Conservation (phyloP, 2,888 invertebrate genomes). For the Mesorhabditis belari region DNA sequence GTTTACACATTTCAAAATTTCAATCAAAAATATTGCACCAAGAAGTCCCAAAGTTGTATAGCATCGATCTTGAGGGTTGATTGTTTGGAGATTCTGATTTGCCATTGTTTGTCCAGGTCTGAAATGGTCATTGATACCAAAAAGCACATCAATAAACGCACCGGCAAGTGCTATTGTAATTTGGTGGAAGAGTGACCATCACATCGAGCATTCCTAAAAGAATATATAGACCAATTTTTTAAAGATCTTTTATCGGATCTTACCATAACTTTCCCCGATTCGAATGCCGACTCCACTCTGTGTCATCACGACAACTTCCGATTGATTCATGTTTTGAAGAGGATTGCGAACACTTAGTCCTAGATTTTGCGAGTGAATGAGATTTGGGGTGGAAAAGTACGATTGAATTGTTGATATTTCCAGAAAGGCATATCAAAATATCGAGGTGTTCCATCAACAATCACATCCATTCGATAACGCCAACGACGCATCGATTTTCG, state of each 20-base stretch:
- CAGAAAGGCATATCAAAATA: slow-evolving; percentile 81
- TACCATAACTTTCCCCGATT: slow-evolving; percentile 71
- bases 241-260: no score
- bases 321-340: slow-evolving; percentile 40
- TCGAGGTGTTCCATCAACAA: slow-evolving; percentile 75
- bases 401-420: slow-evolving; percentile 66
- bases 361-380: slow-evolving; percentile 8
- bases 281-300: slow-evolving; percentile 86
- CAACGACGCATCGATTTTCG: slow-evolving; percentile 78
- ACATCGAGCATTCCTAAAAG: slow-evolving; percentile 64
- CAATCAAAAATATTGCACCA: no score
- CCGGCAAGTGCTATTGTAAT: slow-evolving; percentile 71
- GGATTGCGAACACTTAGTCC: slow-evolving; percentile 79
- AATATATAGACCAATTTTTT: neutral
- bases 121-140: no score
- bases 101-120: neutral
- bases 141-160: no score
- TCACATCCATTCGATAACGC: slow-evolving; percentile 82
- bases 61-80: slow-evolving; percentile 13
- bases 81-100: neutral
- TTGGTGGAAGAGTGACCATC: slow-evolving; percentile 39
- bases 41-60: slow-evolving; percentile 42
- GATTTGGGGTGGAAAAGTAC: slow-evolving; percentile 5
- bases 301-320: slow-evolving; percentile 67
- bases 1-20: no score